phyloP scores from a whole-genome alignment of 1,140 invertebrate species.

The Tribolium castaneum region DNA sequence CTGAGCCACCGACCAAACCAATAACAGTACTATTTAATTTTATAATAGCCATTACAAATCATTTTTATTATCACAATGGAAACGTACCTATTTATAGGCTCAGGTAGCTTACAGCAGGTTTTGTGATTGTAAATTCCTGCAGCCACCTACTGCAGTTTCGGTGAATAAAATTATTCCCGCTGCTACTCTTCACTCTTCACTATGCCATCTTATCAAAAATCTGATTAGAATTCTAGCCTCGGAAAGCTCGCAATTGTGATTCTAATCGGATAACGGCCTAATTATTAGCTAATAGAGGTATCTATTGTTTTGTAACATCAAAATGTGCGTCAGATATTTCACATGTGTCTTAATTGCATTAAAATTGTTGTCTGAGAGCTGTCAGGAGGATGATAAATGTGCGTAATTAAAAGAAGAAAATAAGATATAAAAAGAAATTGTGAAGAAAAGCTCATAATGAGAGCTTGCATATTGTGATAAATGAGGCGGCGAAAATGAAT shows the following conservation, averaged over 20 bases:
- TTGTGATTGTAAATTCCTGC: no score
- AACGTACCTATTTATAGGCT: no score
- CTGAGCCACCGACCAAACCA: not conserved
- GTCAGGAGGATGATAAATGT: not conserved
- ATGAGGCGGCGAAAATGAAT: no score
- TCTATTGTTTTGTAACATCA: not conserved
- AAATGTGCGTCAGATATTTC: not conserved
- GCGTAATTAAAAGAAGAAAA: not conserved
- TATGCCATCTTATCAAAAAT: no score
- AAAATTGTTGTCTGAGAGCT: not conserved
- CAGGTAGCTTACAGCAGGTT: no score
- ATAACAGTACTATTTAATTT: not conserved
- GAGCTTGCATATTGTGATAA: no score
- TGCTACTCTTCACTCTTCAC: no score
- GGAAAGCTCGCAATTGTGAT: not conserved
- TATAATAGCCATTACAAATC: not conserved
- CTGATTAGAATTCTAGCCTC: not conserved
- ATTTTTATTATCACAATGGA: no score
- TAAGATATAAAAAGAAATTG: no score
- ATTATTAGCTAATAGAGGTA: not conserved
- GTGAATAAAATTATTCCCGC: no score
- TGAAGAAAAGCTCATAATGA: no score
- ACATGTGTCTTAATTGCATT: not conserved
- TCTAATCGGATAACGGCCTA: not conserved
- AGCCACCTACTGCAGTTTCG: no score